These are phyloP conservation scores for Melanotaenia nigrans DNA, from an alignment of 2,797 vertebrate species.

Conservation along the genomic window DNA sequence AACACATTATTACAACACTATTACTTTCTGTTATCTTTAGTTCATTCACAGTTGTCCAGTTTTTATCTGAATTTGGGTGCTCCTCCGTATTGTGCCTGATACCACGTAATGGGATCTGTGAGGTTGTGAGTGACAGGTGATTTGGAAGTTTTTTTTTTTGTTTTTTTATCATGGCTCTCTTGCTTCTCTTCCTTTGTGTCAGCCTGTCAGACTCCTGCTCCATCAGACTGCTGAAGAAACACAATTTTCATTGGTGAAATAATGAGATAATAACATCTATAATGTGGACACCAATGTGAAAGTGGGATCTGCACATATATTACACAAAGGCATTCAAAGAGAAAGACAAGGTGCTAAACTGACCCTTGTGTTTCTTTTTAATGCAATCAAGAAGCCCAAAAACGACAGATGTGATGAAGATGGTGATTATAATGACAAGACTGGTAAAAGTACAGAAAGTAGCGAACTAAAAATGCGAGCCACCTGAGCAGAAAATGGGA, in stretches of 20 bases:
- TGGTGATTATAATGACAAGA: constrained; percentile 37
- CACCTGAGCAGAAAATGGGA: constrained; percentile 22
- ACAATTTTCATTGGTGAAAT: constrained; percentile 30
- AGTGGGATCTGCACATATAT: constrained; percentile 27
- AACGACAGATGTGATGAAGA: constrained; percentile 30
- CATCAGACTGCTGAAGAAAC: constrained; percentile 21
- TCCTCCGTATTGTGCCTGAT: neutral
- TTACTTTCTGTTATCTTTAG: neutral
- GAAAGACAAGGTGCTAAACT: constrained; percentile 17
- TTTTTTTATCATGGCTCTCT: neutral
- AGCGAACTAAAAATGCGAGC: neutral
- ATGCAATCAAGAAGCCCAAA: constrained; percentile 29
- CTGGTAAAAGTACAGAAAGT: constrained; percentile 12
- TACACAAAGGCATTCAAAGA: constrained; percentile 23
- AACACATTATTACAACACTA: neutral
- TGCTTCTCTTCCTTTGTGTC: constrained; percentile 14
- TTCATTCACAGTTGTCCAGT: neutral
- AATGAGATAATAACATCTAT: constrained; percentile 46
- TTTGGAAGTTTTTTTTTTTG: constrained; percentile 5
- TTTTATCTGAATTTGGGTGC: neutral
- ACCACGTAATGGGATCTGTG: neutral
- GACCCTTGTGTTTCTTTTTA: constrained; percentile 16
- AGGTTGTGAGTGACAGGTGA: constrained; percentile 14
- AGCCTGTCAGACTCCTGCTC: constrained; percentile 17
- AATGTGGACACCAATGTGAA: constrained; percentile 38